Evolutionary conservation across 2,888 invertebrate genomes (phyloP).

Genomic region (Lasioglossum marginatum): DNA sequence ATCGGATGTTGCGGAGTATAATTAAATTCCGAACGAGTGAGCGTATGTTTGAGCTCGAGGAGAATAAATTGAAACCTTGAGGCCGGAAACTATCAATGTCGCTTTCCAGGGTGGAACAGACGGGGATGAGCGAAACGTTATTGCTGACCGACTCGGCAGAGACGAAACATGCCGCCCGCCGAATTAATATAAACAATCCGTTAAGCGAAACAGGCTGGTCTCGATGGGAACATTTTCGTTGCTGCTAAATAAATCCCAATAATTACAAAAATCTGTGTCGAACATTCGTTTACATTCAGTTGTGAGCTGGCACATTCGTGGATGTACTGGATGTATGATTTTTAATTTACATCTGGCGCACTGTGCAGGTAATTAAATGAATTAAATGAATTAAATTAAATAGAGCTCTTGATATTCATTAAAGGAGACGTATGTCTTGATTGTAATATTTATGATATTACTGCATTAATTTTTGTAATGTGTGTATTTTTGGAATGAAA

Average conservation of each 20-base stretch:
- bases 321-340: background rate
- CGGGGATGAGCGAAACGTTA: background rate
- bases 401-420: too few relatives aligned
- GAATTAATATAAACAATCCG: conserved; percentile 3
- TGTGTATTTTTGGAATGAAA: background rate
- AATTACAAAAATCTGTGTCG: background rate
- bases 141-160: too few relatives aligned
- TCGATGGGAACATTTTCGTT: background rate
- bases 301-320: background rate
- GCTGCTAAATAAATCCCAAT: background rate
- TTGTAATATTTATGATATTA: background rate
- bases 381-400: too few relatives aligned
- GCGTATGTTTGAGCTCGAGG: conserved; percentile 29
- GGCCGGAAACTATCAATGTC: conserved; percentile 39
- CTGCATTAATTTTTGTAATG: too few relatives aligned
- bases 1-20: conserved; percentile 46
- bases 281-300: background rate
- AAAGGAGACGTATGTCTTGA: background rate
- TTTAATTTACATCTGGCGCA: background rate
- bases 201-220: background rate
- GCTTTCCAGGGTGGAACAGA: conserved; percentile 17
- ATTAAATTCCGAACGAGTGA: conserved; percentile 42
- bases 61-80: conserved; percentile 30
- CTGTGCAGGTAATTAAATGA: background rate
- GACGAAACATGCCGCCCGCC: background rate